phyloP scores from a whole-genome alignment of 2,888 invertebrate species.

The Cyclophora punctaria region DNA sequence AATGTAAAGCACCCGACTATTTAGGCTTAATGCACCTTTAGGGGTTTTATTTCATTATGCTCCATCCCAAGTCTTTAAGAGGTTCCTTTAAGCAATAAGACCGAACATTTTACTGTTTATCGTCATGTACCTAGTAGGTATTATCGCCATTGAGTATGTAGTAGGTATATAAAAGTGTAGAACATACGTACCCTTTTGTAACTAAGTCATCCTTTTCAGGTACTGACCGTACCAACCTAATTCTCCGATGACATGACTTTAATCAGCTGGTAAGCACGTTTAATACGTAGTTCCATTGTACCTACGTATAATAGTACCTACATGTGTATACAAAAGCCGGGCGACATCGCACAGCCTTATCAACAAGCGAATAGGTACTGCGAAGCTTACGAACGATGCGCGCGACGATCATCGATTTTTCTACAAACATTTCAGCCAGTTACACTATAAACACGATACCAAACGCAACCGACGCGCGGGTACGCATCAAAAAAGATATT shows the following conservation, averaged over 20 bases:
- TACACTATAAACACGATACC: conserved; percentile 59
- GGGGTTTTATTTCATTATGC: too few relatives aligned
- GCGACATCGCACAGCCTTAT: conserved; percentile 38
- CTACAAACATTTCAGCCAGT: conserved; percentile 58
- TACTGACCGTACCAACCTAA: too few relatives aligned
- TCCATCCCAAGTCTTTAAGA: too few relatives aligned
- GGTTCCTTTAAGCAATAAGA: too few relatives aligned
- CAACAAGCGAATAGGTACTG: conserved; percentile 41
- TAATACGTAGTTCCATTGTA: conserved; percentile 1
- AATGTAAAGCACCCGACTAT: too few relatives aligned
- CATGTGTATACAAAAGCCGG: conserved; percentile 21
- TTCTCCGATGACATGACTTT: conserved; percentile 6
- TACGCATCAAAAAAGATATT: conserved; percentile 17
- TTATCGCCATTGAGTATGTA: too few relatives aligned
- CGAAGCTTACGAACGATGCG: conserved; percentile 31
- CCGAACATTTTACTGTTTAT: too few relatives aligned
- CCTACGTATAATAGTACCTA: conserved; percentile 24
- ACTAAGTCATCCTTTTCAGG: too few relatives aligned
- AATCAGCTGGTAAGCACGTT: conserved; percentile 13
- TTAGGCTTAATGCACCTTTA: too few relatives aligned
- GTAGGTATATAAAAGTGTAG: too few relatives aligned
- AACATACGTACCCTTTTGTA: too few relatives aligned
- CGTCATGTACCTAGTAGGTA: too few relatives aligned
- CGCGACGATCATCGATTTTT: conserved; percentile 69
- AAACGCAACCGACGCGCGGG: conserved; percentile 30